A percentile compares a stretch with the other conserved stretches of the same genome.
Conservation (phyloP, 2,888 invertebrate species). For the Pachydiplax longipennis region DNA sequence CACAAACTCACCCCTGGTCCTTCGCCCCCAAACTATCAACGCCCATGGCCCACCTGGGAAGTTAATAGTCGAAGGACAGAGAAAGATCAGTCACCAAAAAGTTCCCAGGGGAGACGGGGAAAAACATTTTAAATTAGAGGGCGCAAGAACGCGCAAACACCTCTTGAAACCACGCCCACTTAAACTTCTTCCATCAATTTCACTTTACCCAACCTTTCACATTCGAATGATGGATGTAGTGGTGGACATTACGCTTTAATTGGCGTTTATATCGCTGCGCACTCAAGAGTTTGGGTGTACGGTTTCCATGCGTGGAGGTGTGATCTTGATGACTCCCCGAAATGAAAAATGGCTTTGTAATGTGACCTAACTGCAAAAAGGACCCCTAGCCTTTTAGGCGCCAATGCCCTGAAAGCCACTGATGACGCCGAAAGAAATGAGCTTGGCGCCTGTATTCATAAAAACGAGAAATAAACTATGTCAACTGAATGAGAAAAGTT, state of each 20-base stretch:
- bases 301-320: background rate
- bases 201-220: background rate
- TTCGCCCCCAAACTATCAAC: background rate
- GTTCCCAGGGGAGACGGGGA: background rate
- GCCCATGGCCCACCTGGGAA: background rate
- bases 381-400: background rate
- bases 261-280: conserved; percentile 29
- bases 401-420: background rate
- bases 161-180: background rate
- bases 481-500: too few species aligned
- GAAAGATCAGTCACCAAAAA: background rate
- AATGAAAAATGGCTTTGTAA: conserved; percentile 33
- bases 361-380: background rate
- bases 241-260: conserved; percentile 26
- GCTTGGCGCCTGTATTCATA: background rate
- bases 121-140: conserved; percentile 1
- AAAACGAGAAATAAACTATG: too few species aligned
- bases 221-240: conserved; percentile 25
- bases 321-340: background rate
- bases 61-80: background rate
- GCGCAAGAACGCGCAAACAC: background rate
- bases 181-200: conserved; percentile 26
- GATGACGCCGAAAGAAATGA: background rate
- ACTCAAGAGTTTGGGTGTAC: background rate
- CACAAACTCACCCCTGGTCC: background rate